A percentile compares a stretch with the other conserved stretches of the same genome.
Conservation (phyloP, 2,888 invertebrate genomes). For the Cheilosia urbana region DNA sequence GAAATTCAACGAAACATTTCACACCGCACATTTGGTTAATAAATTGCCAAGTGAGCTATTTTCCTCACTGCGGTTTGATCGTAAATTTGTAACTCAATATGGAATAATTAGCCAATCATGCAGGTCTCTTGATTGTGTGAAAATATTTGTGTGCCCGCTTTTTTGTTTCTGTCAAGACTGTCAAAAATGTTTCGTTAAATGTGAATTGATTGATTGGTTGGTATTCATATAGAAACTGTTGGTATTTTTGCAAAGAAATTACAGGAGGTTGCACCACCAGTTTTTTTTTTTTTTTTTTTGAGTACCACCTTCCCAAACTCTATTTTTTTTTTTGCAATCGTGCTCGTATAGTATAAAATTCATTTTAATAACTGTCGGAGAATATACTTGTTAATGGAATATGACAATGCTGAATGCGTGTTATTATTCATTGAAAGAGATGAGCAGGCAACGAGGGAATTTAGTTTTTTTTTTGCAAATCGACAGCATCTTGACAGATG, state of each 20-base stretch:
- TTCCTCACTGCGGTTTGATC: slow-evolving; percentile 54
- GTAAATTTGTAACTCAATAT: slow-evolving; percentile 53
- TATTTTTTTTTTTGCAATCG: background rate
- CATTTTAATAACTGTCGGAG: slow-evolving; percentile 24
- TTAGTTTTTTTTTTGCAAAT: slow-evolving; percentile 10
- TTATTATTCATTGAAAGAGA: slow-evolving; percentile 12
- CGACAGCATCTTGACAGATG: slow-evolving; percentile 32
- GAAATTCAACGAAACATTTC: slow-evolving; percentile 23
- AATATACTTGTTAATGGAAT: slow-evolving; percentile 25
- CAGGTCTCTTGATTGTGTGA: background rate
- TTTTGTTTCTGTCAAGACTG: slow-evolving; percentile 1
- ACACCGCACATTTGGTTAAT: slow-evolving; percentile 56
- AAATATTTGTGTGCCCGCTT: background rate
- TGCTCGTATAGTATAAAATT: background rate
- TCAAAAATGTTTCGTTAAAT: slow-evolving; percentile 5
- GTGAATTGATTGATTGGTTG: slow-evolving; percentile 23
- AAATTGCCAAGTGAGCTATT: slow-evolving; percentile 61
- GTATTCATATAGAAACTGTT: slow-evolving; percentile 1
- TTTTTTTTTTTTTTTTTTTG: slow-evolving; percentile 1
- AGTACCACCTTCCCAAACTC: background rate
- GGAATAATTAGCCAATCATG: slow-evolving; percentile 25
- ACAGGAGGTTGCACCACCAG: slow-evolving; percentile 38
- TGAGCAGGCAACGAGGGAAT: slow-evolving; percentile 26
- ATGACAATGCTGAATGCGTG: slow-evolving; percentile 23
- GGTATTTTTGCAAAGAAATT: slow-evolving; percentile 4